phyloP scores from a whole-genome alignment of 2,113 vertebrate genomes.

The Psilopogon haemacephalus region DNA sequence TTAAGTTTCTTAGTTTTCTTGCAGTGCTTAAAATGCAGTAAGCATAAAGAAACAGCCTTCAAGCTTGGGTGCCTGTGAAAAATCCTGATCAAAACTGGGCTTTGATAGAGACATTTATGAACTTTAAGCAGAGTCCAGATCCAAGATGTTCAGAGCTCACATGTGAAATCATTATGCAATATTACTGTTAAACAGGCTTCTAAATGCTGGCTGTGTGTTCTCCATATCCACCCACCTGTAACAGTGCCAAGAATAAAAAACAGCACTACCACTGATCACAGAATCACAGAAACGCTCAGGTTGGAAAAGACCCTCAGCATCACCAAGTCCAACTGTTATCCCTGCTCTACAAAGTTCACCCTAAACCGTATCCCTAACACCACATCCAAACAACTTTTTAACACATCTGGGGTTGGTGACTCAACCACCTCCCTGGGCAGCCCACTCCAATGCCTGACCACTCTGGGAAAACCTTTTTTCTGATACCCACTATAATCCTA shows the following conservation, averaged over 20 bases:
- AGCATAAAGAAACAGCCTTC: neutral
- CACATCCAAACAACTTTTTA: too few species aligned
- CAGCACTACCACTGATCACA: too few species aligned
- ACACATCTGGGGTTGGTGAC: too few species aligned
- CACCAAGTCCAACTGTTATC: too few species aligned
- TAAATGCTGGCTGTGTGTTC: neutral
- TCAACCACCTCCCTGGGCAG: too few species aligned
- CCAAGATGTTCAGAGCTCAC: neutral
- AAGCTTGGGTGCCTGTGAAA: neutral
- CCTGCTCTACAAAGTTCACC: too few species aligned
- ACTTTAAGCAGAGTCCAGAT: neutral
- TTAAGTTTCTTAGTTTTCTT: neutral
- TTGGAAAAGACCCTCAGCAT: too few species aligned
- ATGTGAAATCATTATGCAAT: neutral
- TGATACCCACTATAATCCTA: too few species aligned
- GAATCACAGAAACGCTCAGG: too few species aligned
- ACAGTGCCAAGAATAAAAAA: neutral
- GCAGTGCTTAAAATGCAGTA: neutral
- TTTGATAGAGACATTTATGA: neutral
- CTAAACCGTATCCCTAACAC: too few species aligned
- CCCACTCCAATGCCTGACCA: too few species aligned
- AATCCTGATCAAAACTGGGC: neutral
- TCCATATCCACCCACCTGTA: neutral
- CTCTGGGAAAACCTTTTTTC: too few species aligned
- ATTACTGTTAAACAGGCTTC: neutral